These are phyloP conservation scores for Crocuta crocuta DNA, from an alignment of 2,113 vertebrate species.

Conservation along the genomic window DNA sequence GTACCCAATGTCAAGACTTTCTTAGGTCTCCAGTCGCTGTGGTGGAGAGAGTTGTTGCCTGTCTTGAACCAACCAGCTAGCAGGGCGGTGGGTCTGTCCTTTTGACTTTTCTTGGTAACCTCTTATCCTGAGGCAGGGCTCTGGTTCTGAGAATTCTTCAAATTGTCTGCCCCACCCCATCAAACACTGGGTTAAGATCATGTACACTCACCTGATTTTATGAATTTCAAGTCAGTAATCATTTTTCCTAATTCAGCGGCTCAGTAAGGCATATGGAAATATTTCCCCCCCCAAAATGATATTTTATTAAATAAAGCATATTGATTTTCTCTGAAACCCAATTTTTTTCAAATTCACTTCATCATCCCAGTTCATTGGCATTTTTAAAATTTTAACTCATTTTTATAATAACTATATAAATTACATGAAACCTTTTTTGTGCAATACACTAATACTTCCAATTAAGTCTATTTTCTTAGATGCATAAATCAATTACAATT, in stretches of 20 bases:
- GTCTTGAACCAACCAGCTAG: too few relatives aligned
- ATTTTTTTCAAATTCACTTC: neutral
- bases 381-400: neutral
- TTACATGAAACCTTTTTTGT: neutral
- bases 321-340: neutral
- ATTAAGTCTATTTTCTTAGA: constrained; percentile 53
- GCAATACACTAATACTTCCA: neutral
- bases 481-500: constrained; percentile 27
- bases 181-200: neutral
- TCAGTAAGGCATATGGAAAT: neutral
- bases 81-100: neutral
- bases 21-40: neutral
- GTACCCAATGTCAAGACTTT: rapidly evolving
- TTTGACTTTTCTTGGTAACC: neutral
- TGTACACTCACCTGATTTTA: neutral
- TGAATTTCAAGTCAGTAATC: neutral
- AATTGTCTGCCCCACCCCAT: neutral
- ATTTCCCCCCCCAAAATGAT: neutral
- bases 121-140: neutral
- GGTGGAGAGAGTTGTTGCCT: neutral
- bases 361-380: neutral
- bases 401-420: constrained; percentile 16
- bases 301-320: constrained; percentile 10
- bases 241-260: neutral
- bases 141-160: neutral